These are phyloP conservation scores for Tetragnatha montana DNA, from an alignment of 2,888 invertebrate species.

Conservation along the genomic window DNA sequence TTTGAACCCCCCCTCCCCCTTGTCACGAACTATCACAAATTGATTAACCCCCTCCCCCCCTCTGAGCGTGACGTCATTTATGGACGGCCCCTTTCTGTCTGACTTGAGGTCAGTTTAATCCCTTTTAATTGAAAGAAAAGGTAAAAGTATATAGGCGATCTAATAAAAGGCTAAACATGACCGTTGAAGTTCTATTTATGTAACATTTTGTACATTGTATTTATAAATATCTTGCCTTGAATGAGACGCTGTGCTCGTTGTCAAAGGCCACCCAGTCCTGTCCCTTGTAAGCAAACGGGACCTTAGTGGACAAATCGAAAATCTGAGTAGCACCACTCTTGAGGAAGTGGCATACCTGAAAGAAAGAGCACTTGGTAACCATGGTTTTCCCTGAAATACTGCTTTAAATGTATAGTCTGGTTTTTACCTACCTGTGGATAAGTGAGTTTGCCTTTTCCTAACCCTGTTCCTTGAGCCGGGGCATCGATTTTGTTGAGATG, in stretches of 20 bases:
- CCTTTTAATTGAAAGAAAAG: too few relatives aligned
- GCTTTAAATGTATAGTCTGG: too few relatives aligned
- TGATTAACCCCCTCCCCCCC: too few relatives aligned
- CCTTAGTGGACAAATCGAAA: constrained; percentile 83
- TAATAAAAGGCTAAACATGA: too few relatives aligned
- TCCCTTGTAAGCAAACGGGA: constrained; percentile 84
- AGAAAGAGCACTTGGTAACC: neutral
- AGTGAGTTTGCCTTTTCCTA: constrained; percentile 84
- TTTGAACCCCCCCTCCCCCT: too few relatives aligned
- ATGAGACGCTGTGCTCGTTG: constrained; percentile 82
- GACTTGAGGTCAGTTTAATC: too few relatives aligned
- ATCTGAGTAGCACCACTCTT: constrained; percentile 79
- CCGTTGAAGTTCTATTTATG: too few relatives aligned
- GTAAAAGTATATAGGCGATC: too few relatives aligned
- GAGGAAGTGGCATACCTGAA: constrained; percentile 82
- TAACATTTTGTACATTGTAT: neutral
- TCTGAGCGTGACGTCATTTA: too few relatives aligned
- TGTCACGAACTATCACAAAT: too few relatives aligned
- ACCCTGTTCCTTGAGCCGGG: constrained; percentile 84
- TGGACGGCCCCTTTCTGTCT: too few relatives aligned
- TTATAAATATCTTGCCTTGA: constrained; percentile 76
- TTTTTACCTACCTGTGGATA: constrained; percentile 78
- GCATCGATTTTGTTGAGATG: constrained; percentile 83
- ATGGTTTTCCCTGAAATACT: too few relatives aligned
- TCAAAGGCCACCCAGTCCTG: constrained; percentile 91